Evolutionary conservation across 2,113 vertebrate genomes (phyloP).

Genomic region (Cyprinodon tularosa): DNA sequence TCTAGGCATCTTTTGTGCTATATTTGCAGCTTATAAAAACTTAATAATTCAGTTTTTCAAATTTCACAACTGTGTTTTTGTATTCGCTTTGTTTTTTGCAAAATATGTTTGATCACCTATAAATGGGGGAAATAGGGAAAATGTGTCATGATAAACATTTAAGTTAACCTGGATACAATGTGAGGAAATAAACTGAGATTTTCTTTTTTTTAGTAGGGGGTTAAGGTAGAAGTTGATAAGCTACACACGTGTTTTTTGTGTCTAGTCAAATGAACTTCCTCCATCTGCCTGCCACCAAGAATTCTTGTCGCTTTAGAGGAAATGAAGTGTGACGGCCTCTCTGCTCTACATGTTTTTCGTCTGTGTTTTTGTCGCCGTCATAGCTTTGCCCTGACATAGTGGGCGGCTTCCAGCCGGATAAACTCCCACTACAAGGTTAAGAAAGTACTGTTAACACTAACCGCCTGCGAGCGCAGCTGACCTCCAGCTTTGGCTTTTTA

Average conservation of each 20-base stretch:
- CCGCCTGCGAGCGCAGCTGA: not conserved
- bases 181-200: not conserved
- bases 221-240: slow-evolving; percentile 5
- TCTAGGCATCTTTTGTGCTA: not conserved
- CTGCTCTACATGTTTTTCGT: not conserved
- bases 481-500: slow-evolving; percentile 12
- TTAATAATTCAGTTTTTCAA: not conserved
- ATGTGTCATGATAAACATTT: too few relatives aligned
- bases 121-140: too few relatives aligned
- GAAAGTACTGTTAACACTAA: slow-evolving; percentile 44
- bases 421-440: slow-evolving; percentile 31
- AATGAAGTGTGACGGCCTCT: slow-evolving; percentile 25
- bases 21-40: not conserved
- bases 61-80: not conserved
- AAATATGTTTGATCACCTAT: too few relatives aligned
- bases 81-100: too few relatives aligned
- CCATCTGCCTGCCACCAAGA: slow-evolving; percentile 54
- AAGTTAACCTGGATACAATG: not conserved
- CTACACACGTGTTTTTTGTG: slow-evolving; percentile 6
- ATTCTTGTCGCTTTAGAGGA: slow-evolving; percentile 45
- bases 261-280: slow-evolving; percentile 3
- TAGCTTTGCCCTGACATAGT: slow-evolving; percentile 37
- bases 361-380: slow-evolving; percentile 5
- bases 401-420: slow-evolving; percentile 40
- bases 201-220: not conserved